Conservation (phyloP, 2,113 vertebrate species). For the Eira barbara region DNA sequence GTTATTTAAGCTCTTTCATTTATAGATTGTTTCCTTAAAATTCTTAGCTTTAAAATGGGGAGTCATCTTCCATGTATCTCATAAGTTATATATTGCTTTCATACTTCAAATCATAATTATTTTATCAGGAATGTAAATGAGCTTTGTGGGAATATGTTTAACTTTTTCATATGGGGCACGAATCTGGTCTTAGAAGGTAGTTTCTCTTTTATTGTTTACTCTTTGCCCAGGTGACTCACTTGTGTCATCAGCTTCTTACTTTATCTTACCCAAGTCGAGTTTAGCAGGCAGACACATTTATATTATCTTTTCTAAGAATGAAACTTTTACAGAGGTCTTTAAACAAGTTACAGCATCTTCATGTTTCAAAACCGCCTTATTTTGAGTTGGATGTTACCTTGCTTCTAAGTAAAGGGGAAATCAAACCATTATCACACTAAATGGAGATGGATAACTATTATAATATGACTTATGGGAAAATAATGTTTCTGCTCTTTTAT, state of each 20-base stretch:
- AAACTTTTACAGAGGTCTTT: neutral
- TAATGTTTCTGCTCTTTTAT: neutral
- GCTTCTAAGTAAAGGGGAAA: neutral
- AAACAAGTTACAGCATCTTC: neutral
- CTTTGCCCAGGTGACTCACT: neutral
- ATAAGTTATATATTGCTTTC: neutral
- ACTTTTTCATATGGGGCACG: neutral
- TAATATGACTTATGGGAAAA: neutral
- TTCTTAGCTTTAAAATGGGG: neutral
- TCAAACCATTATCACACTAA: neutral
- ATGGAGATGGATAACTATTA: neutral
- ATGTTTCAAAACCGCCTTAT: neutral
- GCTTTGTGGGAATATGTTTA: neutral
- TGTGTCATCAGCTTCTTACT: neutral
- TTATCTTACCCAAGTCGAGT: neutral
- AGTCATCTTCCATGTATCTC: neutral
- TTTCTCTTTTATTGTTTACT: neutral
- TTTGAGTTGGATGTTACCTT: neutral
- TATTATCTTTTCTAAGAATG: neutral
- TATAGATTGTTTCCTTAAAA: conserved; percentile 2
- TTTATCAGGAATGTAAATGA: neutral
- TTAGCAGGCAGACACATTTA: neutral
- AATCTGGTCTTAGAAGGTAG: neutral
- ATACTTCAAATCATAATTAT: neutral
- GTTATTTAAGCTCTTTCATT: neutral